Evolutionary conservation across 2,797 vertebrate genomes (phyloP), one percentile per base, ranked within the genome.

Genomic region (Peromyscus nudipes): DNA sequence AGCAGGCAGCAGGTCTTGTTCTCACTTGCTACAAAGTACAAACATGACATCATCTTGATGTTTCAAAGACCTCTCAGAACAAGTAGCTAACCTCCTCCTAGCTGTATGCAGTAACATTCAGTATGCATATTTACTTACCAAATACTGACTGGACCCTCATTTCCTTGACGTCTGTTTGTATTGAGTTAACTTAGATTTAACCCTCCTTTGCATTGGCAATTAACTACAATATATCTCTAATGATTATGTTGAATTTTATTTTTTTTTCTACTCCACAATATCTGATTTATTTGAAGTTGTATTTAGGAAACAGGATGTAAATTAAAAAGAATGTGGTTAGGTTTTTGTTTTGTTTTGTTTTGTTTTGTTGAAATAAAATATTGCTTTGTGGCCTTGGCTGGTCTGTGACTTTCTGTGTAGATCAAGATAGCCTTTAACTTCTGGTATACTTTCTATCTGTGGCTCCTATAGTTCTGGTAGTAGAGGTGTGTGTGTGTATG

Each of bases 11-110:
- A 77, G 67, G 31, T 91, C 67, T 43, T 29, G 9, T 79, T 94
- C 92, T 82, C 80, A 93, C 62, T 92, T 91, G 89, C 46, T 60
- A 86, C 84, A 89, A 55, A 73, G 40, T 82, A 92, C 62, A 86
- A 23, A 89, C 89, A 89, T 87, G n/a, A 60, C 60, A 60, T n/a
- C 40, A 79, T 76, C 21, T 90, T 27, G 62, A 49, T 55, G 69
- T 69, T 89, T 89, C 37, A 65, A 82, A 94, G 64, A 9, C 27
- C 46, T 81, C 43, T 92, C n/a, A 34, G 75, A 97, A 93, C 37
- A 86, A 93, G 29, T 64, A 11, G 9, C 43, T 88, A 49, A 92
- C 21, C 1, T 92, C 37, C 80, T 92, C 73, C 13, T 46, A 90
- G 10, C 23, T 84, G 16, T 34, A 77, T 12, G 0, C 17, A 83